Evolutionary conservation across 2,888 invertebrate genomes (phyloP).

Genomic region (Tiliacea aurago): DNA sequence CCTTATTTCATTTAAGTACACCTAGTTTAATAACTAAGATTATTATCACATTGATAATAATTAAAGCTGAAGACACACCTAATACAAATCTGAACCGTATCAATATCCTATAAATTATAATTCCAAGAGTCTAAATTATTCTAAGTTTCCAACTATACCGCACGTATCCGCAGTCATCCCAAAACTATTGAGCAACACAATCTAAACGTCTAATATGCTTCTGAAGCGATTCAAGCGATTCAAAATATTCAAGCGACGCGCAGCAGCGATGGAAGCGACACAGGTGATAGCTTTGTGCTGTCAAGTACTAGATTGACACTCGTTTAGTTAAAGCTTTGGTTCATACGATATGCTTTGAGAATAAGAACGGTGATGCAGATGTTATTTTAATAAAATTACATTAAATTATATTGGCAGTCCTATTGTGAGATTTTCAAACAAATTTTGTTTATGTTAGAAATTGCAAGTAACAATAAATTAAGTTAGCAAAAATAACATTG

Average conservation of each 20-base stretch:
- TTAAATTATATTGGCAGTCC: neutral
- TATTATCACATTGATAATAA: neutral
- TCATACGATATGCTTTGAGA: constrained; percentile 5
- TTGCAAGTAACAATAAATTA: too few species aligned
- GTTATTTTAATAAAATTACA: neutral
- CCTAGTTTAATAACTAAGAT: neutral
- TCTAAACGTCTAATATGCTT: constrained; percentile 11
- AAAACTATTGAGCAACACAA: constrained; percentile 12
- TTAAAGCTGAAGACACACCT: neutral
- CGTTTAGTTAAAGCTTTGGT: constrained; percentile 19
- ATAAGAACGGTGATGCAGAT: constrained; percentile 5
- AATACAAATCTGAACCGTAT: neutral
- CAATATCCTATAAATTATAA: neutral
- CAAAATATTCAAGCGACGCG: neutral
- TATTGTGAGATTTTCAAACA: neutral
- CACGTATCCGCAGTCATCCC: constrained; percentile 3
- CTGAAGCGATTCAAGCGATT: constrained; percentile 29
- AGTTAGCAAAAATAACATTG: neutral
- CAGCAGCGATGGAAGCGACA: constrained; percentile 24
- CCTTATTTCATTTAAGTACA: neutral
- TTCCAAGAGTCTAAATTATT: neutral
- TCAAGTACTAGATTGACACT: constrained; percentile 31
- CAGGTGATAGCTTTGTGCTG: constrained; percentile 35
- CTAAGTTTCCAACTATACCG: too few species aligned
- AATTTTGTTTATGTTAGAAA: neutral